Evolutionary conservation across 2,113 vertebrate species (phyloP).

Genomic region (Aldabrachelys gigantea): DNA sequence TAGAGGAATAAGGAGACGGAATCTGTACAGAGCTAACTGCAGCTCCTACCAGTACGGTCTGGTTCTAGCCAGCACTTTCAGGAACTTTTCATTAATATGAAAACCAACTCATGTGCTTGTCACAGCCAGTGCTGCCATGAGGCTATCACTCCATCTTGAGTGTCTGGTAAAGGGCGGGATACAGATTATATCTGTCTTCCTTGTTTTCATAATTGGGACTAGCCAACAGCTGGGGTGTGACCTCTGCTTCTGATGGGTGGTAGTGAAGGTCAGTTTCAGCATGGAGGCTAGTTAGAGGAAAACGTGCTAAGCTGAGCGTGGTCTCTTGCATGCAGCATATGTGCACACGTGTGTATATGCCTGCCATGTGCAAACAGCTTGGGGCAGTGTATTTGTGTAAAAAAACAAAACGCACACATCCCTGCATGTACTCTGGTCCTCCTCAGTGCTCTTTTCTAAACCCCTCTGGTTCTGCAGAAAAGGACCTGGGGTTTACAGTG

Average conservation of each 20-base stretch:
- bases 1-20: background rate
- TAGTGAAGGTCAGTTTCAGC: background rate
- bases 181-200: constrained; percentile 58
- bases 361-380: background rate
- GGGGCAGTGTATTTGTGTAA: too few species aligned
- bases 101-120: background rate
- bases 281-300: constrained; percentile 42
- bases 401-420: too few species aligned
- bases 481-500: too few species aligned
- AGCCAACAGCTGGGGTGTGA: background rate
- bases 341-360: background rate
- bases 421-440: too few species aligned
- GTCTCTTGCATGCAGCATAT: background rate
- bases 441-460: too few species aligned
- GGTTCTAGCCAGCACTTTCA: constrained; percentile 24
- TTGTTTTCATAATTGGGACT: constrained; percentile 38
- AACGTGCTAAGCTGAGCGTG: constrained; percentile 15
- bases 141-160: constrained; percentile 55
- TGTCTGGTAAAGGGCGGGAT: constrained; percentile 53
- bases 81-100: background rate
- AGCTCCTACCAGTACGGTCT: background rate
- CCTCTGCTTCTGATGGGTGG: constrained; percentile 8
- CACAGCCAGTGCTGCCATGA: constrained; percentile 8
- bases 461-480: too few species aligned
- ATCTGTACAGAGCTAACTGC: background rate